A percentile compares a stretch with the other conserved stretches of the same genome.
phyloP scores from a whole-genome alignment of 1,140 invertebrate genomes.

The Drosophila teissieri region DNA sequence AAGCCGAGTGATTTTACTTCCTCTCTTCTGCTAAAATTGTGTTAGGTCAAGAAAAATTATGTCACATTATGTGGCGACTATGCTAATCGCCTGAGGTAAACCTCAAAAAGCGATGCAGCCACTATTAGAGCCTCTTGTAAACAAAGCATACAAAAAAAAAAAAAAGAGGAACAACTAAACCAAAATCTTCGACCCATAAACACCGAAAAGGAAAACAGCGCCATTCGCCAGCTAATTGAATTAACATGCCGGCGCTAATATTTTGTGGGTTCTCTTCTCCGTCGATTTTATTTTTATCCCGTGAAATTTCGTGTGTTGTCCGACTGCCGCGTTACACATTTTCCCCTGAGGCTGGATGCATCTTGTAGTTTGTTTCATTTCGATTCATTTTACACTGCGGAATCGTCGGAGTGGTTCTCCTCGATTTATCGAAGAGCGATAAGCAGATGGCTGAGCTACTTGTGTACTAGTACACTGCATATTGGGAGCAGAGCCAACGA shows the following conservation, averaged over 20 bases:
- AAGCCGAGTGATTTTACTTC: neutral
- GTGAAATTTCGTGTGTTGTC: constrained; percentile 19
- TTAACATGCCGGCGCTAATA: constrained; percentile 64
- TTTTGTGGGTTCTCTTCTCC: constrained; percentile 17
- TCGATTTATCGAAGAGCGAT: constrained; percentile 60
- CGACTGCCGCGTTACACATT: constrained; percentile 10
- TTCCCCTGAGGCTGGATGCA: constrained; percentile 1
- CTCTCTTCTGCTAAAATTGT: neutral
- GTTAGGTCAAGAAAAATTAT: constrained; percentile 26
- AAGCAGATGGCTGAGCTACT: constrained; percentile 60
- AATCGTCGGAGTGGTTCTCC: constrained; percentile 25
- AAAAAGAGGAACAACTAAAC: constrained; percentile 1
- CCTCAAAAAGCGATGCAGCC: constrained; percentile 7
- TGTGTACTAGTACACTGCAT: constrained; percentile 1
- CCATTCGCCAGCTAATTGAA: constrained; percentile 64
- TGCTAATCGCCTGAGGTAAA: constrained; percentile 18
- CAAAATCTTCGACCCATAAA: constrained; percentile 18
- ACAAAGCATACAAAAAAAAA: constrained; percentile 4
- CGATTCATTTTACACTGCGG: neutral
- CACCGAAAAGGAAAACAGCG: constrained; percentile 21
- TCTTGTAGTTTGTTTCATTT: constrained; percentile 16
- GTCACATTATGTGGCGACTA: constrained; percentile 11
- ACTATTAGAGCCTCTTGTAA: constrained; percentile 7
- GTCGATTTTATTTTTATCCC: constrained; percentile 61
- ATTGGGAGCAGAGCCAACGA: constrained; percentile 64